Evolutionary conservation across 2,113 vertebrate species (phyloP), one percentile per base, ranked within the genome.

Genomic region (Nothobranchius kuhntae): DNA sequence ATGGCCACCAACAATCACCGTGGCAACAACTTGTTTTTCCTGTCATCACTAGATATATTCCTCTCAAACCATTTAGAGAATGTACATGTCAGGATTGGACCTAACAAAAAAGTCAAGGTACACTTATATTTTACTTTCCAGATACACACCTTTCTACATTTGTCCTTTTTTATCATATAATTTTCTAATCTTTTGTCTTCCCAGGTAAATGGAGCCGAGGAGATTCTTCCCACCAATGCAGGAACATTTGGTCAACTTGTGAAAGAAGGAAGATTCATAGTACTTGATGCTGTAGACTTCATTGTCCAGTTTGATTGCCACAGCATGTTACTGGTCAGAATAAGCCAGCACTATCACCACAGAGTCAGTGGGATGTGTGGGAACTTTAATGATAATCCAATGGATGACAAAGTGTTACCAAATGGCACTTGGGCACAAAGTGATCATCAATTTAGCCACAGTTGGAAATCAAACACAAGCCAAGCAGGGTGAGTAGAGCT

Each of bases 401-500:
- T 24, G 21, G 92, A 93, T 61, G 92, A 93, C 67, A 92, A 89
- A 80, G 66, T 75, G 10, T 45, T 78, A 15, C 89, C 89, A 1
- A 80, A 56, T 48, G 92, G 92, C 21, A 65, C 56, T 1, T 14
- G n/a, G 7, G 80, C 89, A 7, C 70, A n/a, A 36, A 83, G 80
- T 38, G 92, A 93, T 10, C n/a, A 42, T 6, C 45, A 81, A 0
- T 92, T 93, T 67, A 91, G 92, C 15, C 56, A 86, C 3, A 86
- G 89, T 47, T 92, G 91, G 92, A 91, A 76, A 66, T 68, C 86
- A 36, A 6, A 77, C 10, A 68, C 48, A 40, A 87, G 88, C 65
- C 71, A 53, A 36, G 60, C 71, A 72, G 82, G 87, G 91, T 92
- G 64, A 83, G 84, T 0, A 48, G 44, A 44, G 5, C 1, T 6